These are phyloP conservation scores for Furcifer pardalis DNA, from an alignment of 2,797 vertebrate genomes.

Conservation along the genomic window DNA sequence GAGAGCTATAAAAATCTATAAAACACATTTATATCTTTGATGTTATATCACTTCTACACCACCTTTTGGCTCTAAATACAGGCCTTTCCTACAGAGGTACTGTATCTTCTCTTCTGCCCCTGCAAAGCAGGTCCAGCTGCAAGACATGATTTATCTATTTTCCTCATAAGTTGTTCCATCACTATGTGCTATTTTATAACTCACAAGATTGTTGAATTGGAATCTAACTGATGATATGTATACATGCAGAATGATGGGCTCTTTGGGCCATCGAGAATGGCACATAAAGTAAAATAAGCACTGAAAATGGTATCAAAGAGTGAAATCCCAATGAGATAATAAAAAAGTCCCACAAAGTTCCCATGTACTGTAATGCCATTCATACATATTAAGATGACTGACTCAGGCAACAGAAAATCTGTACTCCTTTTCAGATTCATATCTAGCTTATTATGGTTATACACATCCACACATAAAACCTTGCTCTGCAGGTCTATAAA, in stretches of 20 bases:
- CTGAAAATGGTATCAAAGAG: not conserved
- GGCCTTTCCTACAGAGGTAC: too few species aligned
- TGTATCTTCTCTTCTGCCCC: not conserved
- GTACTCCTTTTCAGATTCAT: slow-evolving; percentile 16
- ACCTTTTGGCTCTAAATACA: not conserved
- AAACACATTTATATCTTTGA: not conserved
- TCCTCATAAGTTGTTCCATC: not conserved
- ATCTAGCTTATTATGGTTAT: not conserved
- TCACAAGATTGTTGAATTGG: not conserved
- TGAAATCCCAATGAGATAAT: slow-evolving; percentile 4
- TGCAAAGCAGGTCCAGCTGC: not conserved
- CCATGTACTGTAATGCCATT: slow-evolving; percentile 35
- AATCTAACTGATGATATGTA: not conserved
- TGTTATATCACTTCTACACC: not conserved
- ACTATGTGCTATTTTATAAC: not conserved
- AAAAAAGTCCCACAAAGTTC: not conserved
- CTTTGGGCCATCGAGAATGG: not conserved
- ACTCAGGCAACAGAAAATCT: slow-evolving; percentile 15
- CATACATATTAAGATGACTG: not conserved
- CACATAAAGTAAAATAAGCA: slow-evolving; percentile 33
- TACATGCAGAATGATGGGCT: not conserved
- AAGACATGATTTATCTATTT: not conserved
- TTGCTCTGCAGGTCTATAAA: not conserved
- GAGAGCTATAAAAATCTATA: not conserved
- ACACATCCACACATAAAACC: not conserved